phyloP scores from a whole-genome alignment of 2,797 vertebrate genomes.

The Huso huso region DNA sequence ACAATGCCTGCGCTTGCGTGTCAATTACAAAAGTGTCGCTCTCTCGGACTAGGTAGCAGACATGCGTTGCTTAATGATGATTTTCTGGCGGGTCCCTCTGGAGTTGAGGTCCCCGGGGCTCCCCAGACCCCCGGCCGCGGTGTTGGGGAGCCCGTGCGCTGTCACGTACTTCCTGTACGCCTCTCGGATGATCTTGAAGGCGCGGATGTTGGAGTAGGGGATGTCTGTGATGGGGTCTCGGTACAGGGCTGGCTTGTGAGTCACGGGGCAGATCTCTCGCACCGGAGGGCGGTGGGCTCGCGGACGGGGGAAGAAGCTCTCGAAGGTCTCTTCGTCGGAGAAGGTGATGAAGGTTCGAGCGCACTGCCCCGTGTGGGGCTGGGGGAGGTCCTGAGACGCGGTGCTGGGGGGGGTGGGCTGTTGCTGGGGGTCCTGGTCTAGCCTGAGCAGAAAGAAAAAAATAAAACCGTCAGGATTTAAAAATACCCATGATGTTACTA shows the following conservation, averaged over 20 bases:
- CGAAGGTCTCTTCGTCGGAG: constrained; percentile 81
- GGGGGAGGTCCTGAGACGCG: constrained; percentile 27
- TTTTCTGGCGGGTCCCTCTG: constrained; percentile 71
- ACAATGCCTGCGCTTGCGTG: constrained; percentile 16
- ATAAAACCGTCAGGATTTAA: not conserved
- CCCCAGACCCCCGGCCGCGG: constrained; percentile 48
- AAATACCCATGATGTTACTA: not conserved
- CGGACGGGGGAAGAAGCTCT: constrained; percentile 55
- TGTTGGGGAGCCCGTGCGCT: constrained; percentile 79
- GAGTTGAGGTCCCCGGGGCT: constrained; percentile 36
- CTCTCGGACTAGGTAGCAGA: constrained; percentile 33
- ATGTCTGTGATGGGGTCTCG: constrained; percentile 92
- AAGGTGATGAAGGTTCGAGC: constrained; percentile 89
- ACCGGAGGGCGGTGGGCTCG: constrained; percentile 52
- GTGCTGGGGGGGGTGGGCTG: constrained; percentile 16
- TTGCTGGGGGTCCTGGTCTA: constrained; percentile 73
- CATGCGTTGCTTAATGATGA: constrained; percentile 70
- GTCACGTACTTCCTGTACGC: constrained; percentile 90
- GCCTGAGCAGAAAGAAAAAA: constrained; percentile 42
- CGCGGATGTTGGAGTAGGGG: constrained; percentile 78
- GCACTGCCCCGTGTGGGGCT: constrained; percentile 56
- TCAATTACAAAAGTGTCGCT: no score
- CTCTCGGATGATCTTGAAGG: constrained; percentile 90
- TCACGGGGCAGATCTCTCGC: constrained; percentile 88
- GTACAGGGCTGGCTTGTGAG: constrained; percentile 81